A percentile compares a stretch with the other conserved stretches of the same genome.
Conservation (phyloP, 2,797 vertebrate genomes). For the Dendrocincla tyrannina region DNA sequence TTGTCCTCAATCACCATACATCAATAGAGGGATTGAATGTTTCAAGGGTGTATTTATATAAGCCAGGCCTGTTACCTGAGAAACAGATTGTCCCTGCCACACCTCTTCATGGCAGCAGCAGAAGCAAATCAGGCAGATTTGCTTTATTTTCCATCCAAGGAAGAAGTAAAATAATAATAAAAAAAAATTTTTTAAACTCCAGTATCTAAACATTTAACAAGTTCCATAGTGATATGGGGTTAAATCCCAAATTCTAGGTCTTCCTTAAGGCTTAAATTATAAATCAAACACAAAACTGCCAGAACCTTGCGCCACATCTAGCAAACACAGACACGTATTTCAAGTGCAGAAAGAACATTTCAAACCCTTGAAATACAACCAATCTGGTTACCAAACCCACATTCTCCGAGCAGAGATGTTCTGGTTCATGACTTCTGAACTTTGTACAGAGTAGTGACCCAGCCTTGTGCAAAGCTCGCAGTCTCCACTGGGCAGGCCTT, state of each 20-base stretch:
- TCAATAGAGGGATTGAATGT: not conserved
- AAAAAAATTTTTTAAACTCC: not conserved
- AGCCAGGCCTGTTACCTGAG: not conserved
- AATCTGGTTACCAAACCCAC: not conserved
- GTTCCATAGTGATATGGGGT: not conserved
- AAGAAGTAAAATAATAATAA: not conserved
- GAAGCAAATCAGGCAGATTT: not conserved
- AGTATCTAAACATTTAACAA: not conserved
- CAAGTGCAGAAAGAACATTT: slow-evolving; percentile 13
- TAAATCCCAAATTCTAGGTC: not conserved
- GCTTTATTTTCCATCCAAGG: not conserved
- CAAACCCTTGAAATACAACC: not conserved
- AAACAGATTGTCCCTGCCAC: not conserved
- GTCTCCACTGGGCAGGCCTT: not conserved
- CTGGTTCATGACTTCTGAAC: not conserved
- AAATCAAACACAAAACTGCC: not conserved
- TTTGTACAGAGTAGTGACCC: not conserved
- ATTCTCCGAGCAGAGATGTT: not conserved
- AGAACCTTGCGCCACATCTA: not conserved
- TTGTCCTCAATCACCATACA: not conserved
- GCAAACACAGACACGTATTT: slow-evolving; percentile 11
- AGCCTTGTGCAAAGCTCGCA: not conserved
- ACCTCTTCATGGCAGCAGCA: not conserved
- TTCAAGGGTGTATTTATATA: not conserved
- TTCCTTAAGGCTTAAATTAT: not conserved